Conservation (phyloP, 1,140 invertebrate species). For the Mya arenaria region DNA sequence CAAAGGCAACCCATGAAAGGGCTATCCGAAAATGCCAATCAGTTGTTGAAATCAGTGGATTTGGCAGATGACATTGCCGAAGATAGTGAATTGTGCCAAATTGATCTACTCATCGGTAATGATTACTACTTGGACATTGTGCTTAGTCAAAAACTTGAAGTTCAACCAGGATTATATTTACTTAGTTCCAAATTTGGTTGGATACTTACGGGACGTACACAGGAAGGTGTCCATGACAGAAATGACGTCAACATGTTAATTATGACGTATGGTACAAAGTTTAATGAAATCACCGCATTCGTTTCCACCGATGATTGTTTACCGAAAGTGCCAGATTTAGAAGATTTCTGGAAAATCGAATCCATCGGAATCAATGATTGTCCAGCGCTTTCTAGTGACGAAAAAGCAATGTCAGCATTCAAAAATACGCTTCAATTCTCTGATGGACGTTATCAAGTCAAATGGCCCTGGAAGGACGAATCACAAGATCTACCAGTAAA, state of each 20-base stretch:
- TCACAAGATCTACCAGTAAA: neutral
- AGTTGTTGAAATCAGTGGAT: neutral
- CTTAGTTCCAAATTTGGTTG: too few relatives aligned
- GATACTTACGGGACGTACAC: too few relatives aligned
- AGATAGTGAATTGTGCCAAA: neutral
- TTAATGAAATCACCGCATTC: too few relatives aligned
- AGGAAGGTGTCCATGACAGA: too few relatives aligned
- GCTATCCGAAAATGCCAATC: neutral
- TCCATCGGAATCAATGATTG: too few relatives aligned
- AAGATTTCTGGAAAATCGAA: too few relatives aligned
- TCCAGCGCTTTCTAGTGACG: neutral
- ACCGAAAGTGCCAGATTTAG: too few relatives aligned
- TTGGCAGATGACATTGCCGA: neutral
- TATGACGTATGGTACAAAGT: too few relatives aligned
- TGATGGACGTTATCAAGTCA: constrained; percentile 1
- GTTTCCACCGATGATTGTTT: too few relatives aligned
- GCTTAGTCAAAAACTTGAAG: neutral
- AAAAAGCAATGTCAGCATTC: neutral
- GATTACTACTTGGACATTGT: constrained; percentile 24
- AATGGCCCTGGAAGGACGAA: constrained; percentile 6
- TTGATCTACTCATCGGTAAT: constrained; percentile 2
- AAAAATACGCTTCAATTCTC: neutral
- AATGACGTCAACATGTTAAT: too few relatives aligned
- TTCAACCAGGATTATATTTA: neutral
- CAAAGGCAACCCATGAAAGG: neutral